phyloP scores from a whole-genome alignment of 2,888 invertebrate genomes.

The Argynnis bischoffii region DNA sequence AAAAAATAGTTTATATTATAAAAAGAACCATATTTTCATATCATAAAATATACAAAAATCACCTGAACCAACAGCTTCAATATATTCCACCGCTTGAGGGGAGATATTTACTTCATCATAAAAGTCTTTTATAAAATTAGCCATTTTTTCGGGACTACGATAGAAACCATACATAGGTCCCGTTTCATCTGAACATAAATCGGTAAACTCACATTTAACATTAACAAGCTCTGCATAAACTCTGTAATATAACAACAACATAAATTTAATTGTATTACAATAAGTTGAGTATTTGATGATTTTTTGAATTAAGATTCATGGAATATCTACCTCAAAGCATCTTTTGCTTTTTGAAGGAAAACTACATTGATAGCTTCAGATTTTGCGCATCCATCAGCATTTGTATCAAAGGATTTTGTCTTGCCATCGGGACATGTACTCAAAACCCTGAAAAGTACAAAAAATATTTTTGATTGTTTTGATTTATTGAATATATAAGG shows the following conservation, averaged over 20 bases:
- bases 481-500: not conserved
- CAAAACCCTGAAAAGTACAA: constrained; percentile 48
- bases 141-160: constrained; percentile 44
- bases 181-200: constrained; percentile 30
- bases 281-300: not conserved
- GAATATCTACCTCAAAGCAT: constrained; percentile 73
- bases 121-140: constrained; percentile 49
- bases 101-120: constrained; percentile 83
- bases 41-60: not conserved
- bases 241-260: constrained; percentile 53
- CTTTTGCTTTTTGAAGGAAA: constrained; percentile 85
- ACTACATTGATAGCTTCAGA: constrained; percentile 87
- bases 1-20: not conserved
- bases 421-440: constrained; percentile 88
- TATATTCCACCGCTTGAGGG: constrained; percentile 85
- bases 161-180: constrained; percentile 47
- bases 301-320: not conserved
- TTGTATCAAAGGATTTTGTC: constrained; percentile 93
- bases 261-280: not conserved
- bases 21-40: not conserved
- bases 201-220: constrained; percentile 46
- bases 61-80: constrained; percentile 93
- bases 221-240: constrained; percentile 51
- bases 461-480: not conserved
- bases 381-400: constrained; percentile 88